These are phyloP conservation scores for Beris morrisii DNA, from an alignment of 2,888 invertebrate species.

Conservation along the genomic window DNA sequence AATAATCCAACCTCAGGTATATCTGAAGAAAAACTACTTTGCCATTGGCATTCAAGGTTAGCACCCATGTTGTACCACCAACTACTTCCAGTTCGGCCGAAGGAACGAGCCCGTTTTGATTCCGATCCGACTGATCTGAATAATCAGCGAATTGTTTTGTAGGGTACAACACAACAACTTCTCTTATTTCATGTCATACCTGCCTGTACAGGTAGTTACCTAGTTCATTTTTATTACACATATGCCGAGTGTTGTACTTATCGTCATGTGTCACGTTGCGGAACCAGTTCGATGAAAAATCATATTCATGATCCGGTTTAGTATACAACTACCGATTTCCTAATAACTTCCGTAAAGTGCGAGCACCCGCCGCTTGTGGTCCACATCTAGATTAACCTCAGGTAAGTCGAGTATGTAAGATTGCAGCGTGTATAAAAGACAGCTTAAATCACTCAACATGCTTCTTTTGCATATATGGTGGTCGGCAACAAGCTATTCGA, in stretches of 20 bases:
- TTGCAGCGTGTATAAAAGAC: neutral
- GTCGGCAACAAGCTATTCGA: neutral
- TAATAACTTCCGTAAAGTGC: conserved; percentile 13
- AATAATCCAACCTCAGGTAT: conserved; percentile 16
- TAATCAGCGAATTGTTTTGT: conserved; percentile 12
- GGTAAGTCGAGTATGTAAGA: conserved; percentile 9
- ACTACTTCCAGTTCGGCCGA: conserved; percentile 2
- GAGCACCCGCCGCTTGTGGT: conserved; percentile 5
- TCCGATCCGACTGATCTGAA: conserved; percentile 9
- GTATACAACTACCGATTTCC: neutral
- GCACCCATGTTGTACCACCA: conserved; percentile 8
- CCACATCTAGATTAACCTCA: neutral
- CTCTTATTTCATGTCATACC: no score
- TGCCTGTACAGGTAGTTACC: no score
- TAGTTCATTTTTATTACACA: no score
- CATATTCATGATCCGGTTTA: conserved; percentile 1
- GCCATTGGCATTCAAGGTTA: conserved; percentile 30
- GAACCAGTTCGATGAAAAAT: no score
- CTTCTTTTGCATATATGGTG: neutral
- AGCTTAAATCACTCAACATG: neutral
- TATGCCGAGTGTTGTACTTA: no score
- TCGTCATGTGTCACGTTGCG: no score
- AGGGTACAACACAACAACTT: no score
- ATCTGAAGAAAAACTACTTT: conserved; percentile 17
- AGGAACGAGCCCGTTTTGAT: conserved; percentile 19